Conservation (phyloP, 2,797 vertebrate species). For the Sebastes hubbsi region DNA sequence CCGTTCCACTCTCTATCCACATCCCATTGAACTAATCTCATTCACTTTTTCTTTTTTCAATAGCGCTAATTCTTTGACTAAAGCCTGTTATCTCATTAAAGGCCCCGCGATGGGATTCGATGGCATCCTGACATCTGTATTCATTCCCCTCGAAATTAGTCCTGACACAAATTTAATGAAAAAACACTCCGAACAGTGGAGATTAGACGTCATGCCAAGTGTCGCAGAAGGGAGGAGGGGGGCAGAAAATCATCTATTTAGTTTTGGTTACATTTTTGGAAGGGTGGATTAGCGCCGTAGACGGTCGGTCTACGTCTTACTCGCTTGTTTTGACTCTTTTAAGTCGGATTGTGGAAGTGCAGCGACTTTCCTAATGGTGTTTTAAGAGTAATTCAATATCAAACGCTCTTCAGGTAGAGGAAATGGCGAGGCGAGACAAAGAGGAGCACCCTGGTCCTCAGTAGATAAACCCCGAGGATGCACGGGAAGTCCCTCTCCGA, state of each 20-base stretch:
- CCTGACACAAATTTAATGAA: slow-evolving; percentile 83
- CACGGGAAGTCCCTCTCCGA: slow-evolving; percentile 32
- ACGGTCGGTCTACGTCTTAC: not conserved
- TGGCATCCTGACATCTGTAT: slow-evolving; percentile 86
- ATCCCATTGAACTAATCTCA: slow-evolving; percentile 77
- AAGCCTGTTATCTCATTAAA: slow-evolving; percentile 87
- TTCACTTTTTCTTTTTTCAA: slow-evolving; percentile 60
- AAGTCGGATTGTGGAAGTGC: slow-evolving; percentile 36
- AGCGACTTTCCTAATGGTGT: not conserved
- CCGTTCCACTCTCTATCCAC: slow-evolving; percentile 60
- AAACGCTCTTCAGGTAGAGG: slow-evolving; percentile 36
- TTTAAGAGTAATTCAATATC: slow-evolving; percentile 3
- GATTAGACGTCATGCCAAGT: slow-evolving; percentile 78
- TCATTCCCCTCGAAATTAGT: slow-evolving; percentile 81
- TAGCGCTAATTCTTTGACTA: slow-evolving; percentile 83
- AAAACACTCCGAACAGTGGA: slow-evolving; percentile 65
- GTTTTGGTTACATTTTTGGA: slow-evolving; percentile 73
- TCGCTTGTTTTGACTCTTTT: slow-evolving; percentile 5
- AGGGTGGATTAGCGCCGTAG: slow-evolving; percentile 53
- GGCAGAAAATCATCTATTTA: slow-evolving; percentile 50
- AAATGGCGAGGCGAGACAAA: slow-evolving; percentile 43
- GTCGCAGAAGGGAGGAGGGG: slow-evolving; percentile 24
- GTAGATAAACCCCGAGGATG: slow-evolving; percentile 53
- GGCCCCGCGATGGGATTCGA: slow-evolving; percentile 78
- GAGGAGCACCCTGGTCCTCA: slow-evolving; percentile 23